Evolutionary conservation across 1,140 invertebrate genomes (phyloP), one percentile per base, ranked within the genome.

Genomic region (Trachymyrmex septentrionalis): DNA sequence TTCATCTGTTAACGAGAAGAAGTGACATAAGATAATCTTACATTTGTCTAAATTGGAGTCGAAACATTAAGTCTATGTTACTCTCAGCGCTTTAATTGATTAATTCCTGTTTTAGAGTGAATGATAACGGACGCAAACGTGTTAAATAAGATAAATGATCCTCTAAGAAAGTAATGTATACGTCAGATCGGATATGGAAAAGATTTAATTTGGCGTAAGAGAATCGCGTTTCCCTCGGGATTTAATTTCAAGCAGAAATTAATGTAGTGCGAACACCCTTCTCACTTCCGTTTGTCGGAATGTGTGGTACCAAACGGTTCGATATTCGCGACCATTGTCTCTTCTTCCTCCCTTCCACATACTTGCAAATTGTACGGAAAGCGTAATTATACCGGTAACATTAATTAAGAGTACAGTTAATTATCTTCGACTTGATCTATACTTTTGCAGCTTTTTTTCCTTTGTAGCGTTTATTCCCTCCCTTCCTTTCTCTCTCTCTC

Each of bases 331-430:
- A 86, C 59, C 53, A 61, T 75, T 57, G 76, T 85, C 27, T 75
- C 38, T 30, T 53, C 63, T 66, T 19, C 12, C 76, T 82, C 76
- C 14, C 59, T 7, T 30, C 48, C 61, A 21, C 48, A 21, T 55
- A 69, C 44, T 67, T 85, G 34, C 59, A 85, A 85, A 85, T 87
- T 71, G n/a, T 50, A 76, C 50, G 66, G 69, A 61, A n/a, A 50
- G 50, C 67, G 30, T 85, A 90, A 91, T 88, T 91, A 88, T 72
- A 64, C 73, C 55, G 61, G 71, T 55, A 64, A 88, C 89, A 86
- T 90, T 88, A 88, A 91, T 91, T 90, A 86, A 80, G 27, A 66
- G 63, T 53, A 44, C 59, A 48, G 87, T 90, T 91, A 88, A 91
- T 91, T 91, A 91, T 88, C 78, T 81, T 55, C 10, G 24, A 57